phyloP scores from a whole-genome alignment of 2,888 invertebrate genomes.

The Nymphalis polychloros region DNA sequence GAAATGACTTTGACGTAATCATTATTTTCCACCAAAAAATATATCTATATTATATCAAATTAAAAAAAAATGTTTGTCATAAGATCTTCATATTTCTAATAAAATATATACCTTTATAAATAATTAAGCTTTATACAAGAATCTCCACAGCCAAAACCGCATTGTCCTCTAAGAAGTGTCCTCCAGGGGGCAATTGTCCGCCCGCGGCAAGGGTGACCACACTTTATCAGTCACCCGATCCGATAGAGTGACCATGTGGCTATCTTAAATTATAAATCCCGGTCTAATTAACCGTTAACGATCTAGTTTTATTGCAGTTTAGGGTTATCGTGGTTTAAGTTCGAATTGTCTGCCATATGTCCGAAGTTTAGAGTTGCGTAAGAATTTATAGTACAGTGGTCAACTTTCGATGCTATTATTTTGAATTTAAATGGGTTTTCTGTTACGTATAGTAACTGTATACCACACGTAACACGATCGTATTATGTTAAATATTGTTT shows the following conservation, averaged over 20 bases:
- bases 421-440: conserved; percentile 26
- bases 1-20: too few relatives aligned
- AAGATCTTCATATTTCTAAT: too few relatives aligned
- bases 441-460: conserved; percentile 12
- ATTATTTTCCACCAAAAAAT: too few relatives aligned
- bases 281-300: conserved; percentile 76
- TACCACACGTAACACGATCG: not conserved
- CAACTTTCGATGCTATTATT: conserved; percentile 39
- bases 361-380: conserved; percentile 52
- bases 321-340: conserved; percentile 68
- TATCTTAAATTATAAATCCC: conserved; percentile 30
- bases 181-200: conserved; percentile 61
- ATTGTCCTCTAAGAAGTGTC: conserved; percentile 65
- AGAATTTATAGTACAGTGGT: conserved; percentile 37
- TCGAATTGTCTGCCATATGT: conserved; percentile 71
- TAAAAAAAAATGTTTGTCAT: too few relatives aligned
- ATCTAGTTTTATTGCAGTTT: conserved; percentile 72
- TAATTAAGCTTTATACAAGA: not conserved
- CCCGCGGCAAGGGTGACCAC: conserved; percentile 66
- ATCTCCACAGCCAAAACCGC: conserved; percentile 27
- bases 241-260: conserved; percentile 52
- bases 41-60: too few relatives aligned
- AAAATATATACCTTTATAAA: not conserved
- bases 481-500: too few relatives aligned
- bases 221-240: conserved; percentile 74